Conservation (phyloP, 2,797 vertebrate species). For the Ptychobarbus kaznakovi region DNA sequence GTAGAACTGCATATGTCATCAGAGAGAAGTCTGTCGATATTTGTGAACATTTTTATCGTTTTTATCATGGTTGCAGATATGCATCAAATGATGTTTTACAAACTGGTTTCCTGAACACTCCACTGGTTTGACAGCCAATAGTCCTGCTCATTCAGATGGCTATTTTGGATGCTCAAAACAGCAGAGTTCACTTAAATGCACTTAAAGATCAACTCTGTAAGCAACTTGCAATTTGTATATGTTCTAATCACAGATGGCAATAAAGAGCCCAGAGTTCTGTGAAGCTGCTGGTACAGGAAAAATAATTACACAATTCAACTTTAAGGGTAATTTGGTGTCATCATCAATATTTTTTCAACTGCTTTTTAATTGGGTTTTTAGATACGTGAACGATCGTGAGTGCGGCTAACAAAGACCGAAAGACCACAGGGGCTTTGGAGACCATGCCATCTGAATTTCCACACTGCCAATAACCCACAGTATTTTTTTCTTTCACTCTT, state of each 20-base stretch:
- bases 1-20: neutral
- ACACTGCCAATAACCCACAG: conserved; percentile 22
- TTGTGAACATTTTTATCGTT: neutral
- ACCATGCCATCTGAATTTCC: conserved; percentile 24
- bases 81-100: neutral
- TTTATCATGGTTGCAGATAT: neutral
- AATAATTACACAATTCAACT: neutral
- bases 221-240: neutral
- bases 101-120: neutral
- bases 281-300: neutral
- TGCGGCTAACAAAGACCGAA: neutral
- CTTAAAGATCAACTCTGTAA: neutral
- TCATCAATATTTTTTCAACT: neutral
- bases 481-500: conserved; percentile 28
- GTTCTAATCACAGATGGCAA: neutral
- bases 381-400: neutral
- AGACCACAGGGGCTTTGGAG: conserved; percentile 8
- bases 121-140: neutral
- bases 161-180: neutral
- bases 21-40: neutral
- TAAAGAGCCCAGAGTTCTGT: neutral
- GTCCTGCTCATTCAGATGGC: neutral
- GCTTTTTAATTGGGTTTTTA: neutral
- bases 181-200: neutral
- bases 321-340: neutral